phyloP scores from a whole-genome alignment of 2,797 vertebrate genomes.

The Halcyon chelicuti region DNA sequence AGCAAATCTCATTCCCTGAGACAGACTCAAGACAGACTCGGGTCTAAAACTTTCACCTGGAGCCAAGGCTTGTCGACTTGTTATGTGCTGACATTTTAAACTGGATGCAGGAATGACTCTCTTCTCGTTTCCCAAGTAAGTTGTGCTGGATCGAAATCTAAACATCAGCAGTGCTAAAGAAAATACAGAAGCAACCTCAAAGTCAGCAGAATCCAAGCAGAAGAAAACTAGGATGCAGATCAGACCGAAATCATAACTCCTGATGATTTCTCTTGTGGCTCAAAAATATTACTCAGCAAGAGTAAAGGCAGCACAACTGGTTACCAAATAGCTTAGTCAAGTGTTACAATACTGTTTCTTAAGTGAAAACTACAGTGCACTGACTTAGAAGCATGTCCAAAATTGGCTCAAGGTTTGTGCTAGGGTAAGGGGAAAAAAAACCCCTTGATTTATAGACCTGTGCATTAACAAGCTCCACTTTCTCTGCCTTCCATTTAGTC shows the following conservation, averaged over 20 bases:
- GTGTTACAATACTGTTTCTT: not conserved
- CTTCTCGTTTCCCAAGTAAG: not conserved
- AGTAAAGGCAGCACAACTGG: not conserved
- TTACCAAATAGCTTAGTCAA: not conserved
- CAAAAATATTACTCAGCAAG: not conserved
- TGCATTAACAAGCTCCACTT: conserved; percentile 22
- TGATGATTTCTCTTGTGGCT: not conserved
- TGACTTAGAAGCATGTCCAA: not conserved
- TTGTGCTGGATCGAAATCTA: not conserved
- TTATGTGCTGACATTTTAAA: not conserved
- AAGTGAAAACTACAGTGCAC: not conserved
- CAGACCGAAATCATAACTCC: not conserved
- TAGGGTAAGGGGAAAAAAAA: not conserved
- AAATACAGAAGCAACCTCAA: not conserved
- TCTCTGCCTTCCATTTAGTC: not conserved
- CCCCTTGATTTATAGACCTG: conserved; percentile 3
- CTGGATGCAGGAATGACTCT: not conserved
- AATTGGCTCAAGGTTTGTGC: not conserved
- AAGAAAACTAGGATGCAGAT: not conserved
- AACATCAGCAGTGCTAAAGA: not conserved
- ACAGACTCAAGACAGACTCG: not conserved
- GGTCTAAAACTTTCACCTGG: not conserved
- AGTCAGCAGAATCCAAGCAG: not conserved
- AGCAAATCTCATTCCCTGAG: not conserved
- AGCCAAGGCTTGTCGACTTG: not conserved